These are phyloP conservation scores for Lypha dubia DNA, from an alignment of 2,888 invertebrate genomes.

Conservation along the genomic window DNA sequence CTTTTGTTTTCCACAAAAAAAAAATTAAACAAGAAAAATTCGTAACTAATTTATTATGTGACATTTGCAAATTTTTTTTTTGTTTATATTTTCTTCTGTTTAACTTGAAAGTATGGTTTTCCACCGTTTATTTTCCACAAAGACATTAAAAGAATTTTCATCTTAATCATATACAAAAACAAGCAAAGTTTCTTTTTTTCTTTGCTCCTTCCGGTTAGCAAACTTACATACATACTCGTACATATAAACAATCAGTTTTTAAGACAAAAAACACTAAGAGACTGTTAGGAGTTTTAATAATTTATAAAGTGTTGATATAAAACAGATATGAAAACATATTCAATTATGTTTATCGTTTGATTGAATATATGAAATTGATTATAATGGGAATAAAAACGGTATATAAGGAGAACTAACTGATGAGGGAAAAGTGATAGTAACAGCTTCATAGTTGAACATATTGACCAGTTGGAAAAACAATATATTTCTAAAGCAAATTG, in stretches of 20 bases:
- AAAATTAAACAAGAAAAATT: background rate
- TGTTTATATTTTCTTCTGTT: background rate
- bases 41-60: slow-evolving; percentile 66
- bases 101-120: slow-evolving; percentile 11
- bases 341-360: slow-evolving; percentile 66
- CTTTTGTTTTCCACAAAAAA: no score
- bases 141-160: slow-evolving; percentile 28
- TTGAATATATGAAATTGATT: slow-evolving; percentile 41
- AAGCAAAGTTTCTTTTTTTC: no score
- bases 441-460: background rate
- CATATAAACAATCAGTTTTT: slow-evolving; percentile 46
- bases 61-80: slow-evolving; percentile 57
- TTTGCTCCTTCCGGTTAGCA: background rate
- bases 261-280: background rate
- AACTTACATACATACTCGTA: slow-evolving; percentile 29
- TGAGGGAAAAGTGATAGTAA: background rate
- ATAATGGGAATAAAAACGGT: background rate
- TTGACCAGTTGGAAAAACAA: background rate
- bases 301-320: slow-evolving; percentile 54
- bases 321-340: slow-evolving; percentile 55
- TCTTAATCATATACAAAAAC: background rate
- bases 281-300: slow-evolving; percentile 33
- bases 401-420: background rate
- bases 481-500: background rate
- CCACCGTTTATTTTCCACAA: slow-evolving; percentile 5